Conservation (phyloP, 1,140 invertebrate species). For the Mamestra configurata region DNA sequence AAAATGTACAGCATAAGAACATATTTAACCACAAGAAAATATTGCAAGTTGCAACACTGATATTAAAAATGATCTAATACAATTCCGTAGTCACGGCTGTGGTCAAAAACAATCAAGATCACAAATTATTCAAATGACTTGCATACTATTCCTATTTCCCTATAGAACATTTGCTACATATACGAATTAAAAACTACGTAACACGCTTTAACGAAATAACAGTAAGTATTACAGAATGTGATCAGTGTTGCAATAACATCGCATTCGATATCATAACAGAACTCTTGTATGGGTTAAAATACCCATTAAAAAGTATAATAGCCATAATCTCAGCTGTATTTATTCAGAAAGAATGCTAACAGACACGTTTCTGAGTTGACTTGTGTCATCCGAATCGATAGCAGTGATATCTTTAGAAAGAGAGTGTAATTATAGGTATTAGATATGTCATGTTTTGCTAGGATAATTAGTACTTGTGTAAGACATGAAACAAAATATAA, state of each 20-base stretch:
- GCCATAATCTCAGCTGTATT: neutral
- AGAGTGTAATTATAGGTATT: too few species aligned
- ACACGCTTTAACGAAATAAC: neutral
- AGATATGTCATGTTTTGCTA: too few species aligned
- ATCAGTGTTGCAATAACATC: neutral
- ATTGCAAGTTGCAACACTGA: conserved; percentile 8
- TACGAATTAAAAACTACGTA: conserved; percentile 13
- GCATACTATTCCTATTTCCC: neutral
- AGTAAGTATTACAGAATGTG: neutral
- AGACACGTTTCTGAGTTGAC: neutral
- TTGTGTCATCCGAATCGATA: neutral
- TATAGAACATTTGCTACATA: neutral
- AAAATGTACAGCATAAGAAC: neutral
- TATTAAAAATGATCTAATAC: neutral
- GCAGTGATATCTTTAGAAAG: neutral
- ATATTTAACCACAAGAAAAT: conserved; percentile 24
- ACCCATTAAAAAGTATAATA: conserved; percentile 7
- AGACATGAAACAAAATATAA: neutral
- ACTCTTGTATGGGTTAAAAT: neutral
- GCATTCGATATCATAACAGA: conserved; percentile 5
- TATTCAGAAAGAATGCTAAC: neutral
- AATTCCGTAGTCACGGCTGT: conserved; percentile 14
- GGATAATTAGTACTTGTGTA: too few species aligned
- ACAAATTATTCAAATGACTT: conserved; percentile 38
- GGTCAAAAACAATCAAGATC: conserved; percentile 23